Percentiles rank a stretch among this genome's conserved stretches.
phyloP scores from a whole-genome alignment of 2,797 vertebrate genomes.

The Ataeniobius toweri region DNA sequence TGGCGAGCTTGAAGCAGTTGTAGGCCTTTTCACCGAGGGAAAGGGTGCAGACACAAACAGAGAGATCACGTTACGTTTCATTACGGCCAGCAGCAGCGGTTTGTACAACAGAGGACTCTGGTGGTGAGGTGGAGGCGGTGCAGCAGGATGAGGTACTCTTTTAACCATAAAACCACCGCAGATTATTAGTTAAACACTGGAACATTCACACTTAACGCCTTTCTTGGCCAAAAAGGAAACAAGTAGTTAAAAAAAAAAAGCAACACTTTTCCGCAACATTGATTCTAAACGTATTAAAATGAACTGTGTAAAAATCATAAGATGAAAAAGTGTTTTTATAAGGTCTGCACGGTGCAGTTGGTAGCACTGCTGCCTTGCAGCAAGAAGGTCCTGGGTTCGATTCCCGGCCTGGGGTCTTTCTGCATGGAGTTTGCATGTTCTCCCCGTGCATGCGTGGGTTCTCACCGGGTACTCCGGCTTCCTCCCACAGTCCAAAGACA shows the following conservation, averaged over 20 bases:
- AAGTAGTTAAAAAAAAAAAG: background rate
- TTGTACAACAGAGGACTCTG: constrained; percentile 58
- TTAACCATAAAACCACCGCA: background rate
- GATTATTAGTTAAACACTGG: background rate
- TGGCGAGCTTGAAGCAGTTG: background rate
- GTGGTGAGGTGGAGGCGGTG: constrained; percentile 57
- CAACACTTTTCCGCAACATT: background rate
- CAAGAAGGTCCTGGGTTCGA: too few species aligned
- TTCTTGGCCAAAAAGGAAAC: background rate
- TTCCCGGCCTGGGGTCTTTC: too few species aligned
- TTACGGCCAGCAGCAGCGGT: constrained; percentile 6
- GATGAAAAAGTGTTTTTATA: background rate
- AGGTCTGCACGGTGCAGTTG: too few species aligned
- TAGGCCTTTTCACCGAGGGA: constrained; percentile 55
- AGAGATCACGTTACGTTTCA: constrained; percentile 64
- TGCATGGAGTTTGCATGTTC: too few species aligned
- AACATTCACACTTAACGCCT: background rate
- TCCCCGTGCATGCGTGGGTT: too few species aligned
- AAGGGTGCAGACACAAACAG: constrained; percentile 55
- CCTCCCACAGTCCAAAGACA: too few species aligned
- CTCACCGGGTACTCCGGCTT: too few species aligned
- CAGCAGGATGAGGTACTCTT: background rate
- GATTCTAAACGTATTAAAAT: background rate
- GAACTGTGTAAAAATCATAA: background rate
- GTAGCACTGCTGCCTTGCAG: too few species aligned